Evolutionary conservation across 2,797 vertebrate genomes (phyloP).

Genomic region (Phrynocephalus guinanensis): DNA sequence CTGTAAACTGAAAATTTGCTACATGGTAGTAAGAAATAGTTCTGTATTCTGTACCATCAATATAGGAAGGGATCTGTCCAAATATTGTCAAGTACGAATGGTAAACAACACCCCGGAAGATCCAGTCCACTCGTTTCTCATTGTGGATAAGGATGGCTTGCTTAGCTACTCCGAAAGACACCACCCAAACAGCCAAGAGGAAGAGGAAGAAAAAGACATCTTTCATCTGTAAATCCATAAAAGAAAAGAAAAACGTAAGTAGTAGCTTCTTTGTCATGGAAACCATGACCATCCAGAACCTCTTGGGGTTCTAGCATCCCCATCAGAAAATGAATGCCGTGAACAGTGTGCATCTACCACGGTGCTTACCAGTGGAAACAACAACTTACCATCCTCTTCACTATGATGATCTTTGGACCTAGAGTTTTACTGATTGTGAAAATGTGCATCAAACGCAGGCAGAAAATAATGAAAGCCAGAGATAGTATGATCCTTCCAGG

Average conservation of each 20-base stretch:
- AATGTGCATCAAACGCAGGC: constrained; percentile 95
- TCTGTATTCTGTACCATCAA: constrained; percentile 83
- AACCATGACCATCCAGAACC: rapidly evolving
- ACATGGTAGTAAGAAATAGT: neutral
- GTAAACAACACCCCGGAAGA: constrained; percentile 91
- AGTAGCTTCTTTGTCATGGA: rapidly evolving
- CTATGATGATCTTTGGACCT: constrained; percentile 98
- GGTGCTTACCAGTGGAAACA: neutral
- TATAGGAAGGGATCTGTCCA: constrained; percentile 88
- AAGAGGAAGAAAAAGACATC: constrained; percentile 99
- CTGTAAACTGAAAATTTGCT: neutral
- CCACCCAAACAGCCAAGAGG: constrained; percentile 94
- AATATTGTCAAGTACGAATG: constrained; percentile 96
- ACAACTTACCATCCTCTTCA: constrained; percentile 90
- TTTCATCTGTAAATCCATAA: constrained; percentile 85
- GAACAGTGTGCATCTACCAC: neutral
- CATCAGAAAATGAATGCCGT: neutral
- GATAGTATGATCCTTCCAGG: constrained; percentile 90
- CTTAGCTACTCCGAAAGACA: constrained; percentile 96
- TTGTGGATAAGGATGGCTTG: constrained; percentile 96
- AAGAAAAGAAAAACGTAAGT: neutral
- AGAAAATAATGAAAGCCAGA: constrained; percentile 94
- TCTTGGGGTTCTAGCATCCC: neutral
- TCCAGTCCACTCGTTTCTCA: constrained; percentile 89
- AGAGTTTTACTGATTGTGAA: constrained; percentile 93